phyloP scores from a whole-genome alignment of 2,888 invertebrate species.

The Heliconius aoede region DNA sequence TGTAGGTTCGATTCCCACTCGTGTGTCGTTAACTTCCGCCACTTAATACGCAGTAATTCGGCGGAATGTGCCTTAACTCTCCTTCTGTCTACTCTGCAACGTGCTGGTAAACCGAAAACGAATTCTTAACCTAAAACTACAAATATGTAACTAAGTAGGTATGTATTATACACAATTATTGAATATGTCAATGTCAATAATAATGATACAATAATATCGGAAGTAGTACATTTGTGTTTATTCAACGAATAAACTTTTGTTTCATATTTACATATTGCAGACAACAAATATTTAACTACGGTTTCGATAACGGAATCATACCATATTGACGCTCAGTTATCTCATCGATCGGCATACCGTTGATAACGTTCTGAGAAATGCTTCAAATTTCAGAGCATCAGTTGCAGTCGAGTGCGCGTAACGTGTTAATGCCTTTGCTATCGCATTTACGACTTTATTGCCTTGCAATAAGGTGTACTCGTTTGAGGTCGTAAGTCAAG shows the following conservation, averaged over 20 bases:
- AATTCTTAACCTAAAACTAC: background rate
- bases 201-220: background rate
- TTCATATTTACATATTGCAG: background rate
- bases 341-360: constrained; percentile 61
- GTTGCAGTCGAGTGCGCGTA: constrained; percentile 63
- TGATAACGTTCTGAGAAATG: constrained; percentile 64
- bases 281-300: constrained; percentile 10
- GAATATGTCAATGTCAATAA: background rate
- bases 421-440: constrained; percentile 53
- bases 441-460: constrained; percentile 54
- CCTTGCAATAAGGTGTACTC: constrained; percentile 50
- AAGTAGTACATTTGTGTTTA: background rate
- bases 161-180: background rate
- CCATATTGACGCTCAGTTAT: constrained; percentile 64
- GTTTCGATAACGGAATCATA: constrained; percentile 58
- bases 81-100: too few species aligned
- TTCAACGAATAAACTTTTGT: background rate
- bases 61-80: too few species aligned
- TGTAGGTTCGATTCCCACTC: too few species aligned
- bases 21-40: too few species aligned
- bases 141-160: background rate
- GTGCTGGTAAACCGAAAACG: too few species aligned
- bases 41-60: too few species aligned
- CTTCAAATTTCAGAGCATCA: constrained; percentile 58
- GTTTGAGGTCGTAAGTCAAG: constrained; percentile 59